Conservation (phyloP, 2,888 invertebrate species). For the Dyspetes luteomarginatus region DNA sequence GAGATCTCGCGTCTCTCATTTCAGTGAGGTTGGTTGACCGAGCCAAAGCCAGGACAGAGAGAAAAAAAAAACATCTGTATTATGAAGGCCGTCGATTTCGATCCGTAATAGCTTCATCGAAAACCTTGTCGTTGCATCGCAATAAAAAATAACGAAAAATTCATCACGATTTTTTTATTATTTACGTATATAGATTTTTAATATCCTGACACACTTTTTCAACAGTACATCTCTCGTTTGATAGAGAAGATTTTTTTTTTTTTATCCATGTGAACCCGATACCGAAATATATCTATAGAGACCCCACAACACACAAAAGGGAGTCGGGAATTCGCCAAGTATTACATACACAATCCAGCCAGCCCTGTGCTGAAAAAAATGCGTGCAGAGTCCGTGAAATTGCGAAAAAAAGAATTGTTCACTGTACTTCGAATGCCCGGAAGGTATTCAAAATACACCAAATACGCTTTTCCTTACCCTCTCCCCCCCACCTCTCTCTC, state of each 20-base stretch:
- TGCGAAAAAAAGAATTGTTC: background rate
- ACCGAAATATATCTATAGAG: no score
- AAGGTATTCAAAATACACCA: background rate
- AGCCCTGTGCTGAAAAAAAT: background rate
- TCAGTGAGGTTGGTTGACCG: conserved; percentile 54
- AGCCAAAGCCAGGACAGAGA: conserved; percentile 31
- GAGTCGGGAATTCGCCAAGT: background rate
- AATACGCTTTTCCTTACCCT: background rate
- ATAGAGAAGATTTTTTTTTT: no score
- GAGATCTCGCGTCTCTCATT: conserved; percentile 56
- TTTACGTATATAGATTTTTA: conserved; percentile 42
- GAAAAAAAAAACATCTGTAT: no score
- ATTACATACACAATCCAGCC: conserved; percentile 4
- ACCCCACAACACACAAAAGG: background rate
- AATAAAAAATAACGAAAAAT: background rate
- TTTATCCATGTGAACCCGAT: conserved; percentile 6
- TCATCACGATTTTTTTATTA: conserved; percentile 39
- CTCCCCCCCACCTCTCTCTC: background rate
- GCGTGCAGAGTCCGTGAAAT: conserved; percentile 9
- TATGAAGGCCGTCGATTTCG: no score
- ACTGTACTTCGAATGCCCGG: background rate
- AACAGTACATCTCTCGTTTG: conserved; percentile 26
- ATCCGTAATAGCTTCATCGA: no score
- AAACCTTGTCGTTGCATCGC: no score
- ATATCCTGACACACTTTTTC: background rate